Conservation (phyloP, 2,113 vertebrate species). For the Oncorhynchus clarkii region DNA sequence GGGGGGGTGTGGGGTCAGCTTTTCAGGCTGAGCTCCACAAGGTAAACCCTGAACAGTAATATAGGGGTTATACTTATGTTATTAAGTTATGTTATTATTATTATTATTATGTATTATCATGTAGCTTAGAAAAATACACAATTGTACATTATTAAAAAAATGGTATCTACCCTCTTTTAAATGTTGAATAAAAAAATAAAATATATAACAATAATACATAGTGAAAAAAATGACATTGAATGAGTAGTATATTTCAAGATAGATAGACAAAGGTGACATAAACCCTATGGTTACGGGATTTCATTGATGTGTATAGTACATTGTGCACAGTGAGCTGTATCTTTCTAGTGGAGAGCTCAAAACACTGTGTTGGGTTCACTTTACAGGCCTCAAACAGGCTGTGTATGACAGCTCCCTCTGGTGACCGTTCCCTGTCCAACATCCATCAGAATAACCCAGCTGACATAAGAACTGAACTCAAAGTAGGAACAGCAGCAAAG, state of each 20-base stretch:
- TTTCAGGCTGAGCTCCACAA: slow-evolving; percentile 3
- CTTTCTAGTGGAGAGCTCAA: no score
- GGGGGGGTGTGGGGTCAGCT: neutral
- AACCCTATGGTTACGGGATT: neutral
- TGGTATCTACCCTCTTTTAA: no score
- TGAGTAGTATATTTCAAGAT: neutral
- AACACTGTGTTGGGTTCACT: neutral
- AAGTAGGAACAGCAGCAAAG: no score
- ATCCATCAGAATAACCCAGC: slow-evolving; percentile 48
- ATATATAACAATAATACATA: neutral
- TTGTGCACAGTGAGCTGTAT: neutral
- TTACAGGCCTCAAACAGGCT: slow-evolving; percentile 45
- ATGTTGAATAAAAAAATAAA: no score
- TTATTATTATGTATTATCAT: no score
- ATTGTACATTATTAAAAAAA: no score
- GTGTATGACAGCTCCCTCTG: slow-evolving; percentile 66
- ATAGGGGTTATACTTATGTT: no score
- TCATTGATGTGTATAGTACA: neutral
- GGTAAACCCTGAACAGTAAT: neutral
- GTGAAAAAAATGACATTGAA: neutral
- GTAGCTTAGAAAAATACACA: no score
- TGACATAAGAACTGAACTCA: no score
- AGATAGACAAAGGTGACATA: neutral
- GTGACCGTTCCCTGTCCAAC: slow-evolving; percentile 65
- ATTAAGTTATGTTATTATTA: no score